Evolutionary conservation across 2,888 invertebrate genomes (phyloP), one percentile per base, ranked within the genome.

Genomic region (Lysandra coridon): DNA sequence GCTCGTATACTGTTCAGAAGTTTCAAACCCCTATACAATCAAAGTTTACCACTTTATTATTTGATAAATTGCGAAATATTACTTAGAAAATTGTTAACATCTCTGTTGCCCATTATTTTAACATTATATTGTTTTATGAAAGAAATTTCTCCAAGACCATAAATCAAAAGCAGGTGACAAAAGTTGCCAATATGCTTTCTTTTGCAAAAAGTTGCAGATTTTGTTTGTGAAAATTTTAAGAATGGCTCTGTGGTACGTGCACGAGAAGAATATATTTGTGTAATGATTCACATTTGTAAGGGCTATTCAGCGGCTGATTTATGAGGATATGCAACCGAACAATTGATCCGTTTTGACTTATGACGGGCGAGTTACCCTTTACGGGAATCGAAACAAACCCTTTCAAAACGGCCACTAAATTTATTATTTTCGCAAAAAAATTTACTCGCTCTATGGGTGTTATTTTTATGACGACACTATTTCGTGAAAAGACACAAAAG

Each of bases 211-310:
- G 83, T 37, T 57, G 57, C 57, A 57, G 53, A 85, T 85, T 85
- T 84, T 86, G 86, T 85, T 84, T 81, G 84, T 82, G 82, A 84
- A 87, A 86, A 87, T 88, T 91, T 86, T 79, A 78, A 64, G 79
- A 78, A 79, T 79, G 77, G 86, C 84, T 85, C 82, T 83, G 83
- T 83, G 90, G 86, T 88, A 92, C 93, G 94, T 93, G 93, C 89
- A 93, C 88, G 91, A 93, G 90, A 89, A 93, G 93, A 92, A 91
- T 92, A 94, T 94, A 93, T 94, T 94, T 94, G 93, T 93, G 91
- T 94, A 94, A 94, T 92, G 93, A 93, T 89, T 88, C 87, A 87
- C 90, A 90, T 93, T 94, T 92, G 92, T 92, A 90, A 91, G 86
- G 86, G 88, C 88, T 90, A 88, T 90, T 90, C 90, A 90, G 87